These are phyloP conservation scores for Drosophila paulistorum DNA, from an alignment of 1,140 invertebrate species.

Conservation along the genomic window DNA sequence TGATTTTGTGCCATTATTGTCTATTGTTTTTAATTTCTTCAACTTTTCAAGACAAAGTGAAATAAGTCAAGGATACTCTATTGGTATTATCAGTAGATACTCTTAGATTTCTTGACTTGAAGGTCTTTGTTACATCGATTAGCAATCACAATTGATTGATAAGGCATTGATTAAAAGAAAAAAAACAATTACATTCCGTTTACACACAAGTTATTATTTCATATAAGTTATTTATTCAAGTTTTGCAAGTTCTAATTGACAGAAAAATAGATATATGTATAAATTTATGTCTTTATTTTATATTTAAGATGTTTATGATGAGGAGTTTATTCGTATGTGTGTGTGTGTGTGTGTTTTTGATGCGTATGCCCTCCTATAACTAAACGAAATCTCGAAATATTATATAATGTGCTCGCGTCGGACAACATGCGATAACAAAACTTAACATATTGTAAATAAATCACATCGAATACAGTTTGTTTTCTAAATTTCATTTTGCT, in stretches of 20 bases:
- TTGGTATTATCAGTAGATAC: background rate
- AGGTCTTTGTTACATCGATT: background rate
- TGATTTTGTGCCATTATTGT: no score
- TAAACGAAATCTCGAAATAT: conserved; percentile 44
- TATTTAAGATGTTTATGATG: conserved; percentile 30
- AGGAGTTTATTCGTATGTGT: conserved; percentile 36
- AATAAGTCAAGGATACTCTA: no score
- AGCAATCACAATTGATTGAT: background rate
- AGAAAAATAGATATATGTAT: conserved; percentile 65
- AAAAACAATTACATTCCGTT: conserved; percentile 24
- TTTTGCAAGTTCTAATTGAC: conserved; percentile 67
- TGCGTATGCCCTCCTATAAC: conserved; percentile 31
- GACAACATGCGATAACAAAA: conserved; percentile 46
- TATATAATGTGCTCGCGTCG: conserved; percentile 41
- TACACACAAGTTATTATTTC: conserved; percentile 21
- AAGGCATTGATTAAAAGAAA: background rate
- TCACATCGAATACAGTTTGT: conserved; percentile 43
- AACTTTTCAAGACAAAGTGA: background rate
- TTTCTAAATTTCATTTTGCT: background rate
- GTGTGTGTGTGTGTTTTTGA: conserved; percentile 19
- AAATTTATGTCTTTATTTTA: conserved; percentile 38
- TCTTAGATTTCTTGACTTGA: background rate
- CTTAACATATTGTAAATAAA: conserved; percentile 60
- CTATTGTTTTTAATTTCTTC: no score
- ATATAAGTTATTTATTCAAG: conserved; percentile 49